These are phyloP conservation scores for Sycophaga agraensis DNA, from an alignment of 1,140 invertebrate species.

Conservation along the genomic window DNA sequence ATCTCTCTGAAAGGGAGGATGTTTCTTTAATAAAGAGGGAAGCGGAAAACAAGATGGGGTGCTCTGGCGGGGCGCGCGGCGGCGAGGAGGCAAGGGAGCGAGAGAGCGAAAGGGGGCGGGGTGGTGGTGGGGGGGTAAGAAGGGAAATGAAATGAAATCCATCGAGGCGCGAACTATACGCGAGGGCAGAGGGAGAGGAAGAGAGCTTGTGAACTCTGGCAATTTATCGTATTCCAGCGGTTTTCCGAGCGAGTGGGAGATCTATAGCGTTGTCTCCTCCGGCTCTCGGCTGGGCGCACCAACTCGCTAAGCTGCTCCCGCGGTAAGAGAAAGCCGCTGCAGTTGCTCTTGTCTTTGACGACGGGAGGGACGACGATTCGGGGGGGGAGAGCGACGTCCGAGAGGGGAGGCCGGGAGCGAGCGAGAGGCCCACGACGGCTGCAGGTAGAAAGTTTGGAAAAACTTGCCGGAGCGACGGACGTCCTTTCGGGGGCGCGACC, in stretches of 20 bases:
- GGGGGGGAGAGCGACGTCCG: no score
- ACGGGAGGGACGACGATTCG: no score
- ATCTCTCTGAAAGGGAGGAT: neutral
- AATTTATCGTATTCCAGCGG: conserved; percentile 28
- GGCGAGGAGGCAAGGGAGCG: no score
- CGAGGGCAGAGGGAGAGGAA: no score
- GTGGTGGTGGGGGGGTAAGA: neutral
- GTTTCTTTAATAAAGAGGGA: conserved; percentile 17
- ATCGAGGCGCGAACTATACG: conserved; percentile 24
- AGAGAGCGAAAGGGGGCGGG: no score
- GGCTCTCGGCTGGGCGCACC: neutral
- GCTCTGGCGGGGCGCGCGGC: no score
- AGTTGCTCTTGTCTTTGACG: conserved; percentile 17
- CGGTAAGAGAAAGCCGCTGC: conserved; percentile 14
- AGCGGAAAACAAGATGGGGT: neutral
- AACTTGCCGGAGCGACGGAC: neutral
- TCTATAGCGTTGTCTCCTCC: conserved; percentile 14
- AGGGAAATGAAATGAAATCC: conserved; percentile 21
- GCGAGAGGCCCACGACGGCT: no score
- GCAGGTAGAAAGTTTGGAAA: conserved; percentile 18
- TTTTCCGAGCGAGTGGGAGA: conserved; percentile 14
- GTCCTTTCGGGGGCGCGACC: no score
- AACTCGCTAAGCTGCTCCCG: conserved; percentile 23
- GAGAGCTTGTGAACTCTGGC: conserved; percentile 19
- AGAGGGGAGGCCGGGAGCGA: no score